Base-by-base conservation (phyloP, 2,797 vertebrate genomes). In the Rhinoraja longicauda region DNA sequence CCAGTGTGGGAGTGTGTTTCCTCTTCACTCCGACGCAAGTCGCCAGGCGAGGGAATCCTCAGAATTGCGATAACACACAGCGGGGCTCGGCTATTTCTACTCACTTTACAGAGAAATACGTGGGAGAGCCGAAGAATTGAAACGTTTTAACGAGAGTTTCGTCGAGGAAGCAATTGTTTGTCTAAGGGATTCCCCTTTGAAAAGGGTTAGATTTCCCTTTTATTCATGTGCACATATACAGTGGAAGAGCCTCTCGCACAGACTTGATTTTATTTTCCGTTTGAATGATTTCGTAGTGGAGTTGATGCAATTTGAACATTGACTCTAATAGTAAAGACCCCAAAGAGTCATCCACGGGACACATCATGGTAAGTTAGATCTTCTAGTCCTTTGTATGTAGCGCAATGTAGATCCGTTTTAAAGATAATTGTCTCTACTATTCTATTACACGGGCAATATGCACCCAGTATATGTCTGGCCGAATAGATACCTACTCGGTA, bases 281-380 rank as follows among this genome's bases (percentile, higher is more conserved):
- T 92, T 73, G 13, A n/a, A 39, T 92, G 62, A 39, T 90, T 90
- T 70, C 62, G 53, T 21, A 15, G 90, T 75, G 70, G 39, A 57
- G 90, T 13, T 36, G 88, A 67, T 53, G 17, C 75, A 36, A 8
- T 17, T 92, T 57, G 39, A n/a, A 45, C 39, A n/a, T 53, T 92
- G 67, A 53, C 29, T 72, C 17, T 8, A 53, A 75, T 53, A 73
- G 4, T 39, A 45, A 73, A 39, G 64, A 26, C 4, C 36, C 36
- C 17, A 32, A 70, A 72, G 88, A 91, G 21, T 91, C 67, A 45
- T 45, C 67, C 21, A 45, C 67, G 72, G 39, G 39, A 12, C 39
- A 91, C 39, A 64, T 73, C 26, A 5, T 91, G 90, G 90, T 91
- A 91, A 91, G 90, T 91, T 45, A 91, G 86, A 67, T n/a, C 39